Conservation (phyloP, 2,888 invertebrate genomes). For the Stenchaetothrips biformis region DNA sequence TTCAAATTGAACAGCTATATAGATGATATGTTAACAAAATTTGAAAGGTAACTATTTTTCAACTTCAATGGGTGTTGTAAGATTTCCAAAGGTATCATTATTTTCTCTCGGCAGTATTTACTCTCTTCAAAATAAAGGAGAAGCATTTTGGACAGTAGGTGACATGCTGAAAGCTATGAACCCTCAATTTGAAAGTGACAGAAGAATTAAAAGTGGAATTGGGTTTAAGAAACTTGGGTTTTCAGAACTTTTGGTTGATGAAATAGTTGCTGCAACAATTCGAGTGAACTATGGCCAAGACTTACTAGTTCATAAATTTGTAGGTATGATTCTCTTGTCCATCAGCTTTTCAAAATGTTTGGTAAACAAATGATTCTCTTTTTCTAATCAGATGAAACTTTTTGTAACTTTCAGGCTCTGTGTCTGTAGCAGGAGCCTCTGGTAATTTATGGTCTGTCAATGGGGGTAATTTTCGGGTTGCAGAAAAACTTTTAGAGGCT, state of each 20-base stretch:
- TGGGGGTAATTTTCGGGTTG: constrained; percentile 55
- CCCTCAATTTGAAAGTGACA: constrained; percentile 47
- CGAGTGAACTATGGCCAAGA: constrained; percentile 59
- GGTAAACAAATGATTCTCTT: constrained; percentile 32
- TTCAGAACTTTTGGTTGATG: constrained; percentile 50
- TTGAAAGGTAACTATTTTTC: constrained; percentile 44
- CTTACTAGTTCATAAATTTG: constrained; percentile 52
- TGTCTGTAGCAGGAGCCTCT: constrained; percentile 53
- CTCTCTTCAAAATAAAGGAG: constrained; percentile 49
- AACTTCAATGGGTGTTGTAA: no score
- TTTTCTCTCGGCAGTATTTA: constrained; percentile 50
- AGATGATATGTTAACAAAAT: constrained; percentile 44
- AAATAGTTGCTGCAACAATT: constrained; percentile 52
- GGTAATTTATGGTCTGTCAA: constrained; percentile 54
- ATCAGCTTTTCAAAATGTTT: not conserved
- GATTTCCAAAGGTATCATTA: constrained; percentile 36
- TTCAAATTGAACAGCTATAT: constrained; percentile 47
- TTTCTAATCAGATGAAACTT: not conserved
- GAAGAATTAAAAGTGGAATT: constrained; percentile 45
- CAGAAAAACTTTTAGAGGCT: constrained; percentile 44
- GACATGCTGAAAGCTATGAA: constrained; percentile 53
- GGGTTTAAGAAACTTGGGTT: constrained; percentile 47
- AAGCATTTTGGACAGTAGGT: constrained; percentile 50
- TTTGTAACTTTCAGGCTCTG: constrained; percentile 40
- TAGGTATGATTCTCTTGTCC: constrained; percentile 45